Conservation (phyloP, 1,140 invertebrate genomes). For the Catajapyx aquilonaris region DNA sequence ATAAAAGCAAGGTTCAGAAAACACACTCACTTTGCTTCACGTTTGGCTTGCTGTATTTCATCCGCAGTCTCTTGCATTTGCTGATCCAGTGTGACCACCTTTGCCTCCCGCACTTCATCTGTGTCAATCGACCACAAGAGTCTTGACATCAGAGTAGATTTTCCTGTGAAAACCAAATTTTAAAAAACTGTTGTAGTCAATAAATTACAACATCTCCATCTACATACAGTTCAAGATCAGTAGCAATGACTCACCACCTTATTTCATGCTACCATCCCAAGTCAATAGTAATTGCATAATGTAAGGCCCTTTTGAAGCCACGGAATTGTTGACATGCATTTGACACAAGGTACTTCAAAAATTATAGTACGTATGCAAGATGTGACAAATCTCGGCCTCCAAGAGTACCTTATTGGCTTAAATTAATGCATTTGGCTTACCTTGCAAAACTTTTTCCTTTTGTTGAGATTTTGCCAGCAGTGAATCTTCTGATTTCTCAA, state of each 20-base stretch:
- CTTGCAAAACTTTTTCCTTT: constrained; percentile 30
- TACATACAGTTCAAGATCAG: no score
- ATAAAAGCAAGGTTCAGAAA: background rate
- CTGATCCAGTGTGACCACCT: constrained; percentile 43
- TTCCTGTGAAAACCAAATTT: constrained; percentile 25
- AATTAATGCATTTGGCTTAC: constrained; percentile 13
- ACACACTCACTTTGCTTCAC: background rate
- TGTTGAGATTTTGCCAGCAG: constrained; percentile 28
- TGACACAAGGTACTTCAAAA: no score
- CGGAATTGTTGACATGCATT: constrained; percentile 21
- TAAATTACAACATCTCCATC: constrained; percentile 1
- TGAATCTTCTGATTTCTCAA: constrained; percentile 44
- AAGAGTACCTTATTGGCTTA: constrained; percentile 6
- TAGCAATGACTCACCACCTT: no score
- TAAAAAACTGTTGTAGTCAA: constrained; percentile 3
- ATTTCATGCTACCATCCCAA: no score
- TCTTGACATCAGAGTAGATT: constrained; percentile 42
- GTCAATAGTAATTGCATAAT: no score
- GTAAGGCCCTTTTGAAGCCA: background rate
- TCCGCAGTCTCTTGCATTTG: constrained; percentile 39
- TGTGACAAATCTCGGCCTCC: constrained; percentile 2
- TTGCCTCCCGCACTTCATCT: constrained; percentile 52
- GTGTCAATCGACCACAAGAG: constrained; percentile 58
- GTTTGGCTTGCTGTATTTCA: constrained; percentile 33
- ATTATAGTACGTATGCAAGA: constrained; percentile 6